These are phyloP conservation scores for Ceriagrion tenellum DNA, from an alignment of 2,888 invertebrate species.

Conservation along the genomic window DNA sequence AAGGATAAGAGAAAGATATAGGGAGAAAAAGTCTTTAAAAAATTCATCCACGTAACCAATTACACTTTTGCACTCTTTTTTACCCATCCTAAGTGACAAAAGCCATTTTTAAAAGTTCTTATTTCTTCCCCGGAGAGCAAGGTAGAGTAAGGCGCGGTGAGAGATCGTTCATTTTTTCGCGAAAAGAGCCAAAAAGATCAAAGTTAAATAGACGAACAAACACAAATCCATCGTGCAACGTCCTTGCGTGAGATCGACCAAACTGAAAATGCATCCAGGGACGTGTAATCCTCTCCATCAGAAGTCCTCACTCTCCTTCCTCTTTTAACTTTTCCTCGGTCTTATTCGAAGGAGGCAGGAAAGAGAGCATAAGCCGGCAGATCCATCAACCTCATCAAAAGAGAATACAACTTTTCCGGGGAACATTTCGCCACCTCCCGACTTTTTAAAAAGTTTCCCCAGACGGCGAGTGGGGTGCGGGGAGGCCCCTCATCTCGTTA, in stretches of 20 bases:
- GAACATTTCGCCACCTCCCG: constrained; percentile 15
- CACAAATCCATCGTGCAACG: neutral
- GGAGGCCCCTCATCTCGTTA: neutral
- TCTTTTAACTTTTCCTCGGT: neutral
- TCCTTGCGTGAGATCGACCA: neutral
- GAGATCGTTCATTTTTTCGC: neutral
- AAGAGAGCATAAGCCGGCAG: constrained; percentile 20
- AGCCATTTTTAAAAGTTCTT: too few species aligned
- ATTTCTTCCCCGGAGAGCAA: neutral
- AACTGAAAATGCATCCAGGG: neutral
- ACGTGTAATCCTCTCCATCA: neutral
- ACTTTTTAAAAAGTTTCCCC: constrained; percentile 4
- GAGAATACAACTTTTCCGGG: constrained; percentile 51
- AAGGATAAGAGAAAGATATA: neutral
- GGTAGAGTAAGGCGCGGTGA: neutral
- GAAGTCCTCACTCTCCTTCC: neutral
- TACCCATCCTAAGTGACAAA: neutral
- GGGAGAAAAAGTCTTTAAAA: neutral
- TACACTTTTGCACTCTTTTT: neutral
- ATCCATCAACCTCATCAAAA: constrained; percentile 55
- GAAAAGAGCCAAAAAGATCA: too few species aligned
- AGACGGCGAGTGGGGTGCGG: too few species aligned
- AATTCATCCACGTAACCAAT: neutral
- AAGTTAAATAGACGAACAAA: neutral
- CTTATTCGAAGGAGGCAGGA: neutral